phyloP scores from a whole-genome alignment of 2,113 vertebrate species.

The Galbula dea region DNA sequence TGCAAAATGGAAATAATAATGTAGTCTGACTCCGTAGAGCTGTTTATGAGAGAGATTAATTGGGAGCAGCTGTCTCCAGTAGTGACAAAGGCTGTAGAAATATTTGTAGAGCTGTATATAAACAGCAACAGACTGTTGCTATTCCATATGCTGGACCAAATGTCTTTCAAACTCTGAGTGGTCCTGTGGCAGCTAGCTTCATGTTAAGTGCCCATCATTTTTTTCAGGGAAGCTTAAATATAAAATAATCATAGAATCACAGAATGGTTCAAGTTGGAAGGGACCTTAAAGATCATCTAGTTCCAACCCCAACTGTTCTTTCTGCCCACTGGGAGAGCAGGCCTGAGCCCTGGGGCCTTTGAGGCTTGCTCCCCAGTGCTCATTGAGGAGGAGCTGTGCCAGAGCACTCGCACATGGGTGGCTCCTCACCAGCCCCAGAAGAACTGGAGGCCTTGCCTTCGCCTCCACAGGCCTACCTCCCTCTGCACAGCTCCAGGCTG shows the following conservation, averaged over 20 bases:
- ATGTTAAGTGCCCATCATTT: fast-evolving
- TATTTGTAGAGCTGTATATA: not conserved
- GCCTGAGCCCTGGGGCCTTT: not conserved
- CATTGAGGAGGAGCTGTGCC: no score
- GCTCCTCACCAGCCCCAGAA: not conserved
- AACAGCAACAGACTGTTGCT: not conserved
- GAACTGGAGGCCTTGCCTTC: not conserved
- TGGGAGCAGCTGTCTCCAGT: not conserved
- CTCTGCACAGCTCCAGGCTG: fast-evolving
- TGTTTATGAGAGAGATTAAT: not conserved
- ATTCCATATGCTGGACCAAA: not conserved
- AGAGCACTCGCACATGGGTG: no score
- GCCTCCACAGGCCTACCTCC: not conserved
- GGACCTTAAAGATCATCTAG: no score
- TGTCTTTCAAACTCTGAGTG: not conserved
- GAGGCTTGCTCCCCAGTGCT: not conserved
- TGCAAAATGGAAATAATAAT: not conserved
- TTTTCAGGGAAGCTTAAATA: not conserved
- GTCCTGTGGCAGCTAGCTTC: not conserved
- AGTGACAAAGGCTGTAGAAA: not conserved
- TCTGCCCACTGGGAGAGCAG: no score
- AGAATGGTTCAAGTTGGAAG: no score
- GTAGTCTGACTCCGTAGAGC: not conserved
- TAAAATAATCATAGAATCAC: no score
- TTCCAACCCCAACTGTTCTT: no score